Conservation (phyloP, 2,113 vertebrate species). For the Herpetotheres cachinnans region DNA sequence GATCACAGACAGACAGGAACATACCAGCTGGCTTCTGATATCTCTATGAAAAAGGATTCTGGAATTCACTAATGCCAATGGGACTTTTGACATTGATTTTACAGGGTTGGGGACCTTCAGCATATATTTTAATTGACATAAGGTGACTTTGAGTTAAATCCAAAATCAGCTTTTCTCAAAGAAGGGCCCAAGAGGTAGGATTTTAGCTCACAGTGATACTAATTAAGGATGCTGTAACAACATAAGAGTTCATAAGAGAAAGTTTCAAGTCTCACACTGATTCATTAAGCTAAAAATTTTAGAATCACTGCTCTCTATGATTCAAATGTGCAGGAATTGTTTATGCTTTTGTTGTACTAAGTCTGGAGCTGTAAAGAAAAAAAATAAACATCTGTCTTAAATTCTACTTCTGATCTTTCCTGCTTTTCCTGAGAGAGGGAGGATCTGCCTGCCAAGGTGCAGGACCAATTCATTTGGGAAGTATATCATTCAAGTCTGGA, state of each 20-base stretch:
- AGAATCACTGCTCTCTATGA: background rate
- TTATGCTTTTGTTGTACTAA: background rate
- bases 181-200: background rate
- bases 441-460: background rate
- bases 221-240: background rate
- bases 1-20: background rate
- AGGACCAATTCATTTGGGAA: background rate
- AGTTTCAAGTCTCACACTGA: background rate
- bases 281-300: background rate
- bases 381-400: background rate
- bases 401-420: background rate
- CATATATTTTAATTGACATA: background rate
- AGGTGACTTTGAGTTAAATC: background rate
- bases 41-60: background rate
- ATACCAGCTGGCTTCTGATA: background rate
- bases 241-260: background rate
- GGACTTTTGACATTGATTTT: background rate
- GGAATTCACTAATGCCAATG: background rate
- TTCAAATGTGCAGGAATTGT: background rate
- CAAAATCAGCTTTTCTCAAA: background rate
- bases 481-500: background rate
- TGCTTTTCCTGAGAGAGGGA: background rate
- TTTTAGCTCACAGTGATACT: background rate
- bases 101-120: background rate
- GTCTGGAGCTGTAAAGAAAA: background rate